These are phyloP conservation scores for Carollia perspicillata DNA, from an alignment of 2,113 vertebrate species.

Conservation along the genomic window DNA sequence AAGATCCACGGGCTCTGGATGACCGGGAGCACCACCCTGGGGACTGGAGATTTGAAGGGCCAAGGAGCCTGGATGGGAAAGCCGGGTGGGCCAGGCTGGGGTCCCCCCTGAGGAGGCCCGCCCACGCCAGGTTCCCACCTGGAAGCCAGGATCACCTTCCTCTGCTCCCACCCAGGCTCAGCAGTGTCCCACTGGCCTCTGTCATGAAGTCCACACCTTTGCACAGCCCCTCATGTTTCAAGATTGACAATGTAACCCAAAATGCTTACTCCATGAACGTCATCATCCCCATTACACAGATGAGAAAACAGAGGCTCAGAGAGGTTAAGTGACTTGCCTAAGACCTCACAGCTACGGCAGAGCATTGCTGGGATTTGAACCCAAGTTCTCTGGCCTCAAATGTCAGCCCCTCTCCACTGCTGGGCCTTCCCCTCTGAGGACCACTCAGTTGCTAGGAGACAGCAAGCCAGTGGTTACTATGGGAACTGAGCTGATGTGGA, in stretches of 20 bases:
- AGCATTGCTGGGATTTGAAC: constrained; percentile 19
- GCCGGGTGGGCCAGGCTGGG: background rate
- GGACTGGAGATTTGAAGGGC: background rate
- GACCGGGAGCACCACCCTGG: background rate
- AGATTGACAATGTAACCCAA: background rate
- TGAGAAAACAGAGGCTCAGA: background rate
- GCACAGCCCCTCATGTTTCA: background rate
- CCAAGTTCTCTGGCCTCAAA: constrained; percentile 25
- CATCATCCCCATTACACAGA: constrained; percentile 16
- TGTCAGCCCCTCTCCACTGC: constrained; percentile 6
- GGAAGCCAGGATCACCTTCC: background rate
- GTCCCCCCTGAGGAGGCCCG: background rate
- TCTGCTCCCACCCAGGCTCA: background rate
- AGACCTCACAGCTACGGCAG: background rate
- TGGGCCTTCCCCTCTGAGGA: constrained; percentile 27
- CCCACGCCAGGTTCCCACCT: background rate
- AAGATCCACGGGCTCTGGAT: background rate
- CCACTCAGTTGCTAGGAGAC: constrained; percentile 71
- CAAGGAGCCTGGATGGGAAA: background rate
- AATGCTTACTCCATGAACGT: background rate
- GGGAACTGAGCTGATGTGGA: constrained; percentile 53
- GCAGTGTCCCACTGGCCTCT: rapidly evolving
- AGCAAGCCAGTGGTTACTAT: constrained; percentile 65
- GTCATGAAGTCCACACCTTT: background rate
- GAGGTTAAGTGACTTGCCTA: background rate